A percentile compares a stretch with the other conserved stretches of the same genome.
Evolutionary conservation across 2,113 vertebrate genomes (phyloP).

Genomic region (Protobothrops mucrosquamatus): DNA sequence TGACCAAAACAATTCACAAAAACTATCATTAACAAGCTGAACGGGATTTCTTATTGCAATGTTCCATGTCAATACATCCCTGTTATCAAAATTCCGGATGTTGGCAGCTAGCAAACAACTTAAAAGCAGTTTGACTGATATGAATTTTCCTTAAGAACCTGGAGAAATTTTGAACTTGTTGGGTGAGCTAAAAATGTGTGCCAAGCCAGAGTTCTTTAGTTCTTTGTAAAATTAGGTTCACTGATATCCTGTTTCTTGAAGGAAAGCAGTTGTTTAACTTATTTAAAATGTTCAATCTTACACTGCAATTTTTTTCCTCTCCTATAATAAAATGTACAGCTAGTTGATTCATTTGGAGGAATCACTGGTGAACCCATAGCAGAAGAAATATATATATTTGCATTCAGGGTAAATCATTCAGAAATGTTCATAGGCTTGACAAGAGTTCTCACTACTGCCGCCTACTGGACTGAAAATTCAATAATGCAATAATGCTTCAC

Average conservation of each 20-base stretch:
- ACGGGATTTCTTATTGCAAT: not conserved
- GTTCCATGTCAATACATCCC: not conserved
- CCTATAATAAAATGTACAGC: not conserved
- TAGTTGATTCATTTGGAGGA: not conserved
- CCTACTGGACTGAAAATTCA: not conserved
- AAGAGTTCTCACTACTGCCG: not conserved
- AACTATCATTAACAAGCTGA: not conserved
- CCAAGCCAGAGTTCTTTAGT: not conserved
- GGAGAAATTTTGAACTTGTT: not conserved
- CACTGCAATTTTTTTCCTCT: not conserved
- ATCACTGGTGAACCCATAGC: not conserved
- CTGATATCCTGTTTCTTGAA: not conserved
- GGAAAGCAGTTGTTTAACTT: not conserved
- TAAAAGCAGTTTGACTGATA: not conserved
- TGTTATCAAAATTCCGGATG: not conserved
- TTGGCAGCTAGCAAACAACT: not conserved
- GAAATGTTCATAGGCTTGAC: not conserved
- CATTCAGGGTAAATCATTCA: not conserved
- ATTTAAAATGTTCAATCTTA: not conserved
- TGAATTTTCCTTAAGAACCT: not conserved
- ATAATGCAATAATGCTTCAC: not conserved
- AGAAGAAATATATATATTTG: not conserved
- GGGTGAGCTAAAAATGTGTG: not conserved
- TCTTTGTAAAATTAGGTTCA: not conserved
- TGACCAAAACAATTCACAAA: not conserved